A percentile compares a stretch with the other conserved stretches of the same genome.
These are phyloP conservation scores for Scaptomyza pallida DNA, from an alignment of 1,140 invertebrate genomes.

Conservation along the genomic window DNA sequence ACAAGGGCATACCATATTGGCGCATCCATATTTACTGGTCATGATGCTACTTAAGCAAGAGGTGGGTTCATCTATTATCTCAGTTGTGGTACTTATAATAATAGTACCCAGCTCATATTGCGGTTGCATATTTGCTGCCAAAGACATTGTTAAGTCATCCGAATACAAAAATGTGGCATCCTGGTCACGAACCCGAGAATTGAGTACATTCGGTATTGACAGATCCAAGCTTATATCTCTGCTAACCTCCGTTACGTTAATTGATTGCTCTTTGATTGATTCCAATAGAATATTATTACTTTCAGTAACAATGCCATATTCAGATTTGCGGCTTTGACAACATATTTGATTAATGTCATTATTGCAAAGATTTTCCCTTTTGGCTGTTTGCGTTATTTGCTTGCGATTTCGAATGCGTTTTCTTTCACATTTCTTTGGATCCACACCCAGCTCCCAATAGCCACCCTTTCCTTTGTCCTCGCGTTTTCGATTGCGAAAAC, in stretches of 20 bases:
- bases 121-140: slow-evolving; percentile 28
- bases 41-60: slow-evolving; percentile 29
- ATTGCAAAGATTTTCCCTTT: not conserved
- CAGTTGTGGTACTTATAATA: slow-evolving; percentile 38
- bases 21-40: slow-evolving; percentile 19
- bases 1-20: slow-evolving; percentile 45
- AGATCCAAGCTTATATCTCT: slow-evolving; percentile 4
- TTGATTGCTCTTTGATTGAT: not conserved
- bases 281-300: not conserved
- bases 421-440: slow-evolving; percentile 74
- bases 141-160: not conserved
- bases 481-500: slow-evolving; percentile 80
- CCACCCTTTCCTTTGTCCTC: slow-evolving; percentile 83
- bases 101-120: slow-evolving; percentile 61
- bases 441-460: slow-evolving; percentile 81
- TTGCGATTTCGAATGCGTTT: slow-evolving; percentile 81
- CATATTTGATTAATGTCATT: not conserved
- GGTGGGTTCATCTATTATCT: slow-evolving; percentile 29
- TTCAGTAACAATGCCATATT: not conserved
- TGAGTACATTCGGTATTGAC: slow-evolving; percentile 2
- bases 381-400: slow-evolving; percentile 11
- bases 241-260: slow-evolving; percentile 6
- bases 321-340: too few relatives aligned
- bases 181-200: not conserved
- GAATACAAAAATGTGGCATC: slow-evolving; percentile 4